Evolutionary conservation across 2,888 invertebrate species (phyloP).

Genomic region (Linnaemya tessellans): DNA sequence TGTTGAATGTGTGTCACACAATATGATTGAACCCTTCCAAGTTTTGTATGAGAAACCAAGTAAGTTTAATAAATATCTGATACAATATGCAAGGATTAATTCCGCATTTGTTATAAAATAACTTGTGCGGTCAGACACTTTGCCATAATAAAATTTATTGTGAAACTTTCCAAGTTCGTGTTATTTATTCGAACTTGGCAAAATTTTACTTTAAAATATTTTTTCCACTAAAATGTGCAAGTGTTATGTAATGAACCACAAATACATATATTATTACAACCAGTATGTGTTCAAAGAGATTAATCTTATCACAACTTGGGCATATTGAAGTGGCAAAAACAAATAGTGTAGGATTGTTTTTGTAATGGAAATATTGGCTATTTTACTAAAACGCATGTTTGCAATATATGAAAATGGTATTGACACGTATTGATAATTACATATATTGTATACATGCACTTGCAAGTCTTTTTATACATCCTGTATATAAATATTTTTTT

Average conservation of each 20-base stretch:
- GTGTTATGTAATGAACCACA: background rate
- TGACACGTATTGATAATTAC: too few relatives aligned
- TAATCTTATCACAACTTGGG: too few relatives aligned
- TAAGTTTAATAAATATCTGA: slow-evolving; percentile 77
- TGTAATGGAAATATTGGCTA: too few relatives aligned
- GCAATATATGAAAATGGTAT: too few relatives aligned
- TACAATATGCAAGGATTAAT: slow-evolving; percentile 80
- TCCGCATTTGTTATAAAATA: slow-evolving; percentile 78
- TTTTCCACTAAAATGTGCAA: background rate
- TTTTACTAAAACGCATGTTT: too few relatives aligned
- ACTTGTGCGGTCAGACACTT: slow-evolving; percentile 83
- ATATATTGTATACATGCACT: too few relatives aligned
- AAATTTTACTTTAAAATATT: slow-evolving; percentile 71
- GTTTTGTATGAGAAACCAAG: slow-evolving; percentile 91
- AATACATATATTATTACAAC: too few relatives aligned
- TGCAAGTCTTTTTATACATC: too few relatives aligned
- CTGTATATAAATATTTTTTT: too few relatives aligned
- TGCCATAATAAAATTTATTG: slow-evolving; percentile 80
- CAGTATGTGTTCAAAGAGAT: too few relatives aligned
- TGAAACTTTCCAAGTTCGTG: slow-evolving; percentile 62
- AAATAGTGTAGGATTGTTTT: too few relatives aligned
- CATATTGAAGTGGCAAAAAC: too few relatives aligned
- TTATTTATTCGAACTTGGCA: slow-evolving; percentile 71
- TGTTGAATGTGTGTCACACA: slow-evolving; percentile 98
- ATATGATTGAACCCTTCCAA: slow-evolving; percentile 98